These are phyloP conservation scores for Erannis defoliaria DNA, from an alignment of 2,888 invertebrate species.

Conservation along the genomic window DNA sequence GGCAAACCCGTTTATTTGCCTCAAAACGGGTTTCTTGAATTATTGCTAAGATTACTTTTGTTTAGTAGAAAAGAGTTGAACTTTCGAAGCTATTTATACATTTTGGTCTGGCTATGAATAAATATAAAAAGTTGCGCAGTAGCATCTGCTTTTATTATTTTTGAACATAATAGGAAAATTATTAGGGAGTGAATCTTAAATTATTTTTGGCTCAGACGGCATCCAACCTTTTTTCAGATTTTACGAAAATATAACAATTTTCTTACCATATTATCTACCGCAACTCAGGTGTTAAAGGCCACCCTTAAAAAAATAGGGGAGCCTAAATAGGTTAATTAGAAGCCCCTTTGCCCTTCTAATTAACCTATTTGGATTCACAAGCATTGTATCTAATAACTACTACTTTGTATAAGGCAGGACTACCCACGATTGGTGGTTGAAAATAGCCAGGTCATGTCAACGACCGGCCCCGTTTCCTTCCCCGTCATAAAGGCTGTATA, in stretches of 20 bases:
- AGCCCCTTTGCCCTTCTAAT: no score
- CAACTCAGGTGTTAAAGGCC: no score
- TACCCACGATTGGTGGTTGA: background rate
- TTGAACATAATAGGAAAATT: slow-evolving; percentile 4
- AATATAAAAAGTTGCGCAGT: slow-evolving; percentile 39
- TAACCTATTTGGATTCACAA: no score
- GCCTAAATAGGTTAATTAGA: no score
- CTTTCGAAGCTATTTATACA: slow-evolving; percentile 39
- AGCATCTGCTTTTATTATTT: slow-evolving; percentile 32
- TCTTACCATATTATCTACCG: no score
- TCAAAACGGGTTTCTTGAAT: slow-evolving; percentile 41
- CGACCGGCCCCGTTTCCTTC: slow-evolving; percentile 22
- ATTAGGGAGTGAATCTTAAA: background rate
- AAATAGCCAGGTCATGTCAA: slow-evolving; percentile 29
- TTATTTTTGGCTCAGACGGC: no score
- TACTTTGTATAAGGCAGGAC: background rate
- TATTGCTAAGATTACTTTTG: slow-evolving; percentile 42
- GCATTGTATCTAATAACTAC: background rate
- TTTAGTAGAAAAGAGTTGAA: slow-evolving; percentile 41
- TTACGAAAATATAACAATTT: no score
- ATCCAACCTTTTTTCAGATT: no score
- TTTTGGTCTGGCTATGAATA: slow-evolving; percentile 34
- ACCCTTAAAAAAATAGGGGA: no score
- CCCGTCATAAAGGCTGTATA: slow-evolving; percentile 31
- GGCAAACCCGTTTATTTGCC: slow-evolving; percentile 38